A percentile compares a stretch with the other conserved stretches of the same genome.
Evolutionary conservation across 1,140 invertebrate genomes (phyloP).

Genomic region (Lordiphosa mommai): DNA sequence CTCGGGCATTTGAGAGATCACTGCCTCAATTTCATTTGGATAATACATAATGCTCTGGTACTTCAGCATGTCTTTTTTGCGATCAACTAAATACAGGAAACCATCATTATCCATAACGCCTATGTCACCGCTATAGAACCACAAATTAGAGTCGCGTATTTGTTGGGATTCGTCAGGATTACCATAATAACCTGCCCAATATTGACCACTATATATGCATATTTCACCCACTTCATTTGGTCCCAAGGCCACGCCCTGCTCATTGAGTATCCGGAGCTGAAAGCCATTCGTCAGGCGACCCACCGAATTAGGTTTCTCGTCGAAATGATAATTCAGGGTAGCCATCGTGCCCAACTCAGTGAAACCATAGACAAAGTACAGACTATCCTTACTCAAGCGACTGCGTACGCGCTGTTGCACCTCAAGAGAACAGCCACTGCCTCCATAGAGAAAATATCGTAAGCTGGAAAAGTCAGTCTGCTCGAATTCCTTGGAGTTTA

Average conservation of each 20-base stretch:
- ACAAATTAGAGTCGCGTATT: conserved; percentile 77
- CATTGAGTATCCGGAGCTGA: conserved; percentile 66
- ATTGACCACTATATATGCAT: conserved; percentile 17
- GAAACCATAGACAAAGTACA: conserved; percentile 26
- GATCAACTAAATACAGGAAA: conserved; percentile 81
- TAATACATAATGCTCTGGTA: conserved; percentile 64
- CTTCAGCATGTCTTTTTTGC: conserved; percentile 83
- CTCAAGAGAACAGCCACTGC: conserved; percentile 18
- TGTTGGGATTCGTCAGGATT: conserved; percentile 25
- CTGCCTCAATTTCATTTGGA: conserved; percentile 54
- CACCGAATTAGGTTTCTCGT: conserved; percentile 34
- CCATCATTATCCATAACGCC: conserved; percentile 82
- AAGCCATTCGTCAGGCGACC: conserved; percentile 16
- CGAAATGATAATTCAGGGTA: conserved; percentile 18
- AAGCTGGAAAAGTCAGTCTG: conserved; percentile 19
- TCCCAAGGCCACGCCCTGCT: conserved; percentile 28
- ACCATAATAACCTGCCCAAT: conserved; percentile 57
- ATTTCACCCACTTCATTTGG: conserved; percentile 46
- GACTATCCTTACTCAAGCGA: conserved; percentile 13
- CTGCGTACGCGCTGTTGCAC: conserved; percentile 21
- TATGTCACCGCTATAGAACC: conserved; percentile 85
- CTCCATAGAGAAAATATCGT: conserved; percentile 20
- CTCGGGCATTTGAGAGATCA: conserved; percentile 44
- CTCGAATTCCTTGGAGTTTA: conserved; percentile 16
- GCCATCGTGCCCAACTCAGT: conserved; percentile 31